A percentile compares a stretch with the other conserved stretches of the same genome.
phyloP scores from a whole-genome alignment of 2,113 vertebrate genomes.

The cat (Felis catus) region F.catus_Fca126_mat1.0 CM031413.1:140678001-140678500 shows the following conservation, averaged over 20 bases:
- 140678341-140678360: conserved; percentile 61
- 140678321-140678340: conserved; percentile 71
- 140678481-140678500: conserved; percentile 66
- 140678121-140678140: conserved; percentile 16
- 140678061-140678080: background rate
- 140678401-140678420: conserved; percentile 68
- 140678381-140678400: conserved; percentile 62
- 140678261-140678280: background rate
- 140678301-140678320: background rate
- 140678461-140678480: conserved; percentile 70
- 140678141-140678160: background rate
- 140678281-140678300: conserved; percentile 5
- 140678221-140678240: background rate
- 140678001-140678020: background rate
- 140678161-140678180: background rate
- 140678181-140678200: conserved; percentile 10
- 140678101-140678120: background rate
- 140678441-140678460: conserved; percentile 56
- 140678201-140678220: background rate
- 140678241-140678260: conserved; percentile 40
- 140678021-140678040: background rate
- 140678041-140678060: background rate
- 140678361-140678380: conserved; percentile 43
- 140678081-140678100: background rate
- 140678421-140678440: conserved; percentile 52